Base-by-base conservation (phyloP, 2,888 invertebrate genomes). In the Lithophane semibrunnea region DNA sequence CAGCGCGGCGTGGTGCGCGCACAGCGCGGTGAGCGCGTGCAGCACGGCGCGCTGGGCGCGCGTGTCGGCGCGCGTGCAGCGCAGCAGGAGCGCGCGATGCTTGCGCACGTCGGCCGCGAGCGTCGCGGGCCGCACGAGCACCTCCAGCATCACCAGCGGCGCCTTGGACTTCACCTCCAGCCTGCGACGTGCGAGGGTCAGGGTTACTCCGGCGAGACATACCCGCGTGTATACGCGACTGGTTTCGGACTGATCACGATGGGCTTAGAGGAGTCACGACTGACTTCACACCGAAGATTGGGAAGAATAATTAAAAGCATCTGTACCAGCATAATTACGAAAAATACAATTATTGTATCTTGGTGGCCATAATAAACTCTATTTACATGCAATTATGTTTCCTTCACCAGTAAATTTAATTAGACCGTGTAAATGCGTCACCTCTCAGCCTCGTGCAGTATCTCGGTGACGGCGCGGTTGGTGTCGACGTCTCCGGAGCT, bases 151-250 rank as follows among this genome's bases (percentile, higher is more conserved):
- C 86, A 99, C 98, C 88, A 99, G 97, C 42, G 99, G 98, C 61
- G 99, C 99, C 94, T 99, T 99, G 79, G 98, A 98, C 92, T 98
- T 99, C 92, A 99, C 98, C 91, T 99, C 99, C 93, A 99, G 96
- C 82, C 97, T 67, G 49, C 24, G 4, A 37, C 5, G 3, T 3
- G 1, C 13, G 21, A 21, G 7, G 12, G 2, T 1, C 16, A 49
- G 49, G 47, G 47, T 47, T 47, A 47, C 47, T 47, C 13, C 13
- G 4, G 21, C 1, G 56, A 5, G 58, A 24, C 58, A 13, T 13
- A 10, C n/a, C 29, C 29, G 21, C 37, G 21, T 0, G 3, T 63
- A 12, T 21, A 7, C 7, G 7, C 21, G 2, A 61, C n/a, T 61
- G 0, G 3, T 4, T 16, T 61, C 29, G 10, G 18, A 12, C 18